Percentiles rank a stretch among this genome's conserved stretches.
Evolutionary conservation across 2,113 vertebrate species (phyloP).

Genomic region (Leptobrachium leishanense): DNA sequence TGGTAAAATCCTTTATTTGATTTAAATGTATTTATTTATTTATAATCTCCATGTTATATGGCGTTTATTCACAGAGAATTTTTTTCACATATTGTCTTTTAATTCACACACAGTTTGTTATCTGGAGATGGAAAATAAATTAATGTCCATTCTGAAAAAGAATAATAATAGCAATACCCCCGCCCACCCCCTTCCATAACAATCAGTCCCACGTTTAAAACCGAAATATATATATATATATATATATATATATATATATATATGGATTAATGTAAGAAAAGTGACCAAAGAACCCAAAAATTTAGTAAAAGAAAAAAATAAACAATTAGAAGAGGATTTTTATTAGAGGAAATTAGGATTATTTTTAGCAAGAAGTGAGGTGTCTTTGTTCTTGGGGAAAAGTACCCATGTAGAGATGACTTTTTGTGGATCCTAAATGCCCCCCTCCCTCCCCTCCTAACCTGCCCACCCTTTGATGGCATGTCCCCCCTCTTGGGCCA

Average conservation of each 20-base stretch:
- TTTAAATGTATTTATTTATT: too few relatives aligned
- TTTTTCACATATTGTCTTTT: too few relatives aligned
- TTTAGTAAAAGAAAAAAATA: background rate
- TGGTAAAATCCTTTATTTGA: too few relatives aligned
- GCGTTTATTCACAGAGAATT: too few relatives aligned
- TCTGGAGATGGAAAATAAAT: too few relatives aligned
- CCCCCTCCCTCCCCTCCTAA: slow-evolving; percentile 55
- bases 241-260: background rate
- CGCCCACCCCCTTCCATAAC: too few relatives aligned
- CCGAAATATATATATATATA: slow-evolving; percentile 34
- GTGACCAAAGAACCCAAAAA: background rate
- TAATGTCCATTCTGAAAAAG: too few relatives aligned
- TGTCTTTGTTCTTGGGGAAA: slow-evolving; percentile 70
- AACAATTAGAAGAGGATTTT: background rate
- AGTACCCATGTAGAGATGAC: slow-evolving; percentile 72
- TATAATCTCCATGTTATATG: too few relatives aligned
- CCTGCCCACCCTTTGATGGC: slow-evolving; percentile 64
- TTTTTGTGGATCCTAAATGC: slow-evolving; percentile 71
- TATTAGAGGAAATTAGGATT: slow-evolving; percentile 6
- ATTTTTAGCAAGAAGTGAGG: slow-evolving; percentile 71
- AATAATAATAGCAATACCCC: too few relatives aligned
- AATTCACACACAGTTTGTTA: too few relatives aligned
- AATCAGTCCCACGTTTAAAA: too few relatives aligned
- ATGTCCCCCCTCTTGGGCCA: slow-evolving; percentile 52
- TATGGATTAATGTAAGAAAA: background rate